These are phyloP conservation scores for Tolmerus cingulatus DNA, from an alignment of 2,888 invertebrate genomes.

Conservation along the genomic window DNA sequence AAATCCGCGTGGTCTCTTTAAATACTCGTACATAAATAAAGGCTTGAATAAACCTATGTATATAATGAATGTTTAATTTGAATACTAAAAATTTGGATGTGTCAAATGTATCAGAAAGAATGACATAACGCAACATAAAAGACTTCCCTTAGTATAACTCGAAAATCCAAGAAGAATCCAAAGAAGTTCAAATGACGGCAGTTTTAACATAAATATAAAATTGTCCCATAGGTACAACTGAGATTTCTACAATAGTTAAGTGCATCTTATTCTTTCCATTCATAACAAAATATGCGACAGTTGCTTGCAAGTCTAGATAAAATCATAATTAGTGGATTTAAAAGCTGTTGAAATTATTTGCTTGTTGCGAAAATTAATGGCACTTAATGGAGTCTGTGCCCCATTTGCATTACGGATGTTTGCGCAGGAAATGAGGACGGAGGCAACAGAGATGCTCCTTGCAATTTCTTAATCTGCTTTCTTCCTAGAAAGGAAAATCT, in stretches of 20 bases:
- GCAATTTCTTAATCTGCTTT: constrained; percentile 27
- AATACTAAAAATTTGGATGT: too few species aligned
- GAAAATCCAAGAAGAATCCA: too few species aligned
- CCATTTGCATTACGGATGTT: neutral
- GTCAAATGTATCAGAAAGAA: too few species aligned
- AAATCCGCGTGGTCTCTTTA: too few species aligned
- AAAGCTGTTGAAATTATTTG: neutral
- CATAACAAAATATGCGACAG: neutral
- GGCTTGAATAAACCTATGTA: too few species aligned
- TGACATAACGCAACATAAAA: too few species aligned
- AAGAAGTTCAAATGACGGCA: too few species aligned
- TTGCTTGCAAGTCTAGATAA: neutral
- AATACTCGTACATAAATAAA: too few species aligned
- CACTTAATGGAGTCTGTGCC: neutral
- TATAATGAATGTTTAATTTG: too few species aligned
- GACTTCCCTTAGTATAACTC: too few species aligned
- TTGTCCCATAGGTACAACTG: too few species aligned
- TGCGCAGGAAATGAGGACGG: neutral
- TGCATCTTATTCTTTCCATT: neutral
- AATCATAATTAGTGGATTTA: neutral
- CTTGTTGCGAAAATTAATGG: constrained; percentile 1
- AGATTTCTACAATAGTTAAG: neutral
- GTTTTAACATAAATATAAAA: too few species aligned
- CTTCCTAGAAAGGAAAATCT: neutral
- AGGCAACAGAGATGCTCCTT: neutral